Evolutionary conservation across 1,140 invertebrate genomes (phyloP), one percentile per base, ranked within the genome.

Genomic region (Calliopsis andreniformis): DNA sequence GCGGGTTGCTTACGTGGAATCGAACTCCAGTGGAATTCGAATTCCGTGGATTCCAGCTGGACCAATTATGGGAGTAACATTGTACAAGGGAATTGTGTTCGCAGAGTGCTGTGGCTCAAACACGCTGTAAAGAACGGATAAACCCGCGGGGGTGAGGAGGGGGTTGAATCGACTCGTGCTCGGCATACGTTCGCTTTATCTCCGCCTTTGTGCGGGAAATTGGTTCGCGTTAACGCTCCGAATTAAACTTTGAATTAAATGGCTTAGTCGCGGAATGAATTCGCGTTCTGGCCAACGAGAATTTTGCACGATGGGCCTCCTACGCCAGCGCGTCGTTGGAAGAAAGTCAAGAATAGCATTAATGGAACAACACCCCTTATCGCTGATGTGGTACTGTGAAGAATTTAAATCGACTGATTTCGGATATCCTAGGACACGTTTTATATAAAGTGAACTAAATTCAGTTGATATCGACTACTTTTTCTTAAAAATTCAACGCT

Each of bases 231-330:
- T 70, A 70, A 12, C 53, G 5, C 4, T 8, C 8, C 42, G 43
- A 61, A 28, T 71, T 69, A 69, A 69, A 58, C 51, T 69, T 45
- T 28, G 14, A 43, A 69, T 69, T 62, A 71, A 62, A 61, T 10
- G 28, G 68, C 56, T 51, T 39, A 14, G 43, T 28, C 20, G 12
- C 12, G 16, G 56, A 49, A 62, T 62, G 39, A 39, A 71, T 62
- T 28, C 18, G 5, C 30, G 30, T 39, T 8, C 8, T 23, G 18
- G 35, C 4, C 56, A 3, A 30, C 3, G 30, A 18, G n/a, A 20
- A 18, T 18, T 28, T 12, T 35, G 30, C 55, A 35, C 28, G 7
- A 32, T n/a, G 47, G 20, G 20, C 20, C 20, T 66, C 23, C 23
- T 25, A 1, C 30, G 8, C 4, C 16, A 25, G 16, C 5, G 7